phyloP scores from a whole-genome alignment of 2,113 vertebrate genomes.

The Atrichornis clamosus region DNA sequence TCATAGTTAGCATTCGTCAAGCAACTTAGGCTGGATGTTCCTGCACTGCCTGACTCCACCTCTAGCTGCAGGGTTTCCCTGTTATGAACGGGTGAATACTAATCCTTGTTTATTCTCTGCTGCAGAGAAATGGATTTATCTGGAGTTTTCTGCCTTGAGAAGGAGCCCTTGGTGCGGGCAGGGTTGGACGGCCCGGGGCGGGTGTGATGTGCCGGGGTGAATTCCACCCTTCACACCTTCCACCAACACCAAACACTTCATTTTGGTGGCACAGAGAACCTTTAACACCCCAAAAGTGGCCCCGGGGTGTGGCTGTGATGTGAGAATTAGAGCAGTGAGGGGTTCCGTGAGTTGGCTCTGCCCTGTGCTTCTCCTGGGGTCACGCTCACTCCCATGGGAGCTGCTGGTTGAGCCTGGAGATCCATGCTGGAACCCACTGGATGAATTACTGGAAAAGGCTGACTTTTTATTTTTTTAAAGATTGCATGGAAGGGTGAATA shows the following conservation, averaged over 20 bases:
- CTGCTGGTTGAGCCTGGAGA: not conserved
- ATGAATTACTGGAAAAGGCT: not conserved
- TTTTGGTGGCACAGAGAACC: not conserved
- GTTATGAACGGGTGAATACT: constrained; percentile 29
- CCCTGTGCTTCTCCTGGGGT: not conserved
- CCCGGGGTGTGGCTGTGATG: not conserved
- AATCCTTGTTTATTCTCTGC: constrained; percentile 29
- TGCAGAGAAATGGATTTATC: not conserved
- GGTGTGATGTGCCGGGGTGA: fast-evolving
- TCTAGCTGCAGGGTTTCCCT: constrained; percentile 52
- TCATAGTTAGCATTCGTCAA: constrained; percentile 33
- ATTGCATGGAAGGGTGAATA: not conserved
- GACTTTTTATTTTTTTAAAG: fast-evolving
- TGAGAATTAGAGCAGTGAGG: not conserved
- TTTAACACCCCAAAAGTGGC: not conserved
- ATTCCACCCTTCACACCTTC: fast-evolving
- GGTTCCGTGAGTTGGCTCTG: not conserved
- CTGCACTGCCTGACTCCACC: not conserved
- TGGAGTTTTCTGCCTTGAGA: not conserved
- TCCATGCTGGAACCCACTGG: fast-evolving
- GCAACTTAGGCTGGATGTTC: constrained; percentile 26
- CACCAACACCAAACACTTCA: fast-evolving
- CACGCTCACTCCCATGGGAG: fast-evolving
- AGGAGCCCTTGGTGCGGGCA: not conserved
- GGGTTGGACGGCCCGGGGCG: not conserved